These are phyloP conservation scores for Pecten maximus DNA, from an alignment of 2,888 invertebrate genomes.

Conservation along the genomic window DNA sequence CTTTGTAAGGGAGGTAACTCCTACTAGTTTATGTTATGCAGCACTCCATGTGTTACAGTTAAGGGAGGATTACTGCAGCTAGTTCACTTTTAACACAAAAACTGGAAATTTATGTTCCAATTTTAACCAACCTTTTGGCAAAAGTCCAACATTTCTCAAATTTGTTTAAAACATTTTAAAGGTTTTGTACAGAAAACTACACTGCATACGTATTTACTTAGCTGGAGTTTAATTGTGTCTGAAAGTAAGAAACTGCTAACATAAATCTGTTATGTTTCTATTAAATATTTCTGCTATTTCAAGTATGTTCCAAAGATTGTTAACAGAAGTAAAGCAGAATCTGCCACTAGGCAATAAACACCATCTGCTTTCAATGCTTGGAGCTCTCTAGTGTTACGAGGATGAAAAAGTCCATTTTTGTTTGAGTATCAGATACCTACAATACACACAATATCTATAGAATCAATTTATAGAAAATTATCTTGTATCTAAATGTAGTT, in stretches of 20 bases:
- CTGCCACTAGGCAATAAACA: not conserved
- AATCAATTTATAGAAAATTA: constrained; percentile 32
- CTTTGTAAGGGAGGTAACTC: not conserved
- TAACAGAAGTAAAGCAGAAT: not conserved
- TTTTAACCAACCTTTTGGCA: not conserved
- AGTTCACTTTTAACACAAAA: not conserved
- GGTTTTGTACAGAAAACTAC: not conserved
- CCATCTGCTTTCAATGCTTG: not conserved
- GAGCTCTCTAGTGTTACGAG: not conserved
- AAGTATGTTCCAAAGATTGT: not conserved
- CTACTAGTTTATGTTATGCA: not conserved
- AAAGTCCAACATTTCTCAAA: not conserved
- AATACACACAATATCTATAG: not conserved
- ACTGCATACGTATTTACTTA: not conserved
- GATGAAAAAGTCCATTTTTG: not conserved
- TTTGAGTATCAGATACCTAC: not conserved
- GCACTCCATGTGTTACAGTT: no score
- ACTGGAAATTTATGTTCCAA: not conserved
- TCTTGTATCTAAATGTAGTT: constrained; percentile 18
- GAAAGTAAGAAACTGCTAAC: not conserved
- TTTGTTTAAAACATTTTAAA: not conserved
- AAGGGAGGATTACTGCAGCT: not conserved
- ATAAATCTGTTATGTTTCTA: not conserved
- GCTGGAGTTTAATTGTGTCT: not conserved
- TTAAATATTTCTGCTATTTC: constrained; percentile 8